Percentiles rank a stretch among this genome's conserved stretches.
Evolutionary conservation across 2,113 vertebrate species (phyloP).

Genomic region (Toxostoma redivivum): DNA sequence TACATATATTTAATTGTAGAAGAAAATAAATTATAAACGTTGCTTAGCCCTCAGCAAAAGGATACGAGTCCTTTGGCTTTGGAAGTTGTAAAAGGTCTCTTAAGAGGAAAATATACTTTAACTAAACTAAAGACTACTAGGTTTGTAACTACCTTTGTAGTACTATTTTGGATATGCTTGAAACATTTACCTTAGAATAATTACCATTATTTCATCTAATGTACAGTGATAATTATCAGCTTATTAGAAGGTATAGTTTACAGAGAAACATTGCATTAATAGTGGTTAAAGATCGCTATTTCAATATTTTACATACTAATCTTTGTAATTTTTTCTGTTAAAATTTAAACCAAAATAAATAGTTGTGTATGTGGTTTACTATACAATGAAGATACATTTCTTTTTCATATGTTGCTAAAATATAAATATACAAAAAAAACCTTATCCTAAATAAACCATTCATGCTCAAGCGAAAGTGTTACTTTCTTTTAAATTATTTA

Average conservation of each 20-base stretch:
- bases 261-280: background rate
- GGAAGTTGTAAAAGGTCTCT: background rate
- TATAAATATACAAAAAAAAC: background rate
- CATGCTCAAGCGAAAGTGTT: background rate
- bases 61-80: background rate
- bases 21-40: background rate
- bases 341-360: background rate
- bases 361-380: background rate
- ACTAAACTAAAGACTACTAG: background rate
- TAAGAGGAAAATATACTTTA: background rate
- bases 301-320: background rate
- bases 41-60: background rate
- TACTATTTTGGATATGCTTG: background rate
- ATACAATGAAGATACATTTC: background rate
- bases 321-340: background rate
- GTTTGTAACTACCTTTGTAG: background rate
- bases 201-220: background rate
- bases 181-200: background rate
- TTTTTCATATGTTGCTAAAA: background rate
- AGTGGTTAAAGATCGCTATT: background rate
- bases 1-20: background rate
- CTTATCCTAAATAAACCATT: background rate
- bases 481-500: slow-evolving; percentile 40
- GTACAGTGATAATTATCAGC: background rate
- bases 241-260: background rate